phyloP scores from a whole-genome alignment of 2,888 invertebrate species.

The Lasioglossum lativentre region DNA sequence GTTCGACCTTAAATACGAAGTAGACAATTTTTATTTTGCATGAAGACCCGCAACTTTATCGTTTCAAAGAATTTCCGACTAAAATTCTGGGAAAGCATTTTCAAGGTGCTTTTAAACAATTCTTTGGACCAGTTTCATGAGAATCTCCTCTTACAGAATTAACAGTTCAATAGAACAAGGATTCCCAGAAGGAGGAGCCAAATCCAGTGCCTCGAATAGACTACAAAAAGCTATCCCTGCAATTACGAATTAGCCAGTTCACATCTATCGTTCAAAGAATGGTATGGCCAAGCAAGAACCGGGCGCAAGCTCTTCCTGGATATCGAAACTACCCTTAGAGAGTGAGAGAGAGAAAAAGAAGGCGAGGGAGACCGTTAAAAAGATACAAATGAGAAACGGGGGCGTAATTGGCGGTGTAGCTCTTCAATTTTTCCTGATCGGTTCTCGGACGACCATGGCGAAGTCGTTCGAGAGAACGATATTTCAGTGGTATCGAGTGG shows the following conservation, averaged over 20 bases:
- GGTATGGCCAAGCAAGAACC: not conserved
- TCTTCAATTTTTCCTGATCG: conserved; percentile 24
- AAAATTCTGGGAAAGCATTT: not conserved
- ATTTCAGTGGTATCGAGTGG: conserved; percentile 54
- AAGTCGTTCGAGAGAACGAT: conserved; percentile 30
- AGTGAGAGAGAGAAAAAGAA: not conserved
- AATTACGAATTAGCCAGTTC: conserved; percentile 2
- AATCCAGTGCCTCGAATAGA: not conserved
- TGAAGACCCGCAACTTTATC: no score
- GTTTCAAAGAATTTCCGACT: not conserved
- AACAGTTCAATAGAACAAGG: not conserved
- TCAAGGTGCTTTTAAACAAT: not conserved
- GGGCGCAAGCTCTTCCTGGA: not conserved
- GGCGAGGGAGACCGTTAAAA: not conserved
- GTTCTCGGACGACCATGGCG: conserved; percentile 9
- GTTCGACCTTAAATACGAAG: not conserved
- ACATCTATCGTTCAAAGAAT: not conserved
- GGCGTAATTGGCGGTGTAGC: conserved; percentile 21
- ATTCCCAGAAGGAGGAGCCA: not conserved
- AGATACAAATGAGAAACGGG: conserved; percentile 6
- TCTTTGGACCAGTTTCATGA: not conserved
- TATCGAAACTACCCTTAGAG: not conserved
- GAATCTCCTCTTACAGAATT: not conserved
- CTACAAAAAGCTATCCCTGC: not conserved
- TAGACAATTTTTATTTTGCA: not conserved